A percentile compares a stretch with the other conserved stretches of the same genome.
phyloP scores from a whole-genome alignment of 2,113 vertebrate species.

The Antennarius striatus region DNA sequence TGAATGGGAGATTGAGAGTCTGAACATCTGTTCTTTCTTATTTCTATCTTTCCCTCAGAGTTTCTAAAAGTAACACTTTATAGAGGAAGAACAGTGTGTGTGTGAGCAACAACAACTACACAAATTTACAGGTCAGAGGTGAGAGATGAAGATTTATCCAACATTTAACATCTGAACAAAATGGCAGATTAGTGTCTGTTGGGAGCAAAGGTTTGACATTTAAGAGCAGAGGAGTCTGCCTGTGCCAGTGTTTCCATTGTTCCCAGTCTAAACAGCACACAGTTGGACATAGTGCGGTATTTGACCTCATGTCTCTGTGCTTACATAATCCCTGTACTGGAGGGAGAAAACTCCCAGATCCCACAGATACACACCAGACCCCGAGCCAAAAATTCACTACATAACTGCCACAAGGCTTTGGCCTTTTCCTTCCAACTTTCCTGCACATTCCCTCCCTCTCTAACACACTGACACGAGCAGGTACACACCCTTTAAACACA shows the following conservation, averaged over 20 bases:
- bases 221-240: conserved; percentile 14
- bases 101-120: too few relatives aligned
- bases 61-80: conserved; percentile 21
- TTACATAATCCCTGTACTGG: conserved; percentile 59
- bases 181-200: conserved; percentile 8
- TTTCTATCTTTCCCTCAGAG: neutral
- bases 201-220: conserved; percentile 7
- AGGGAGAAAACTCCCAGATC: conserved; percentile 56
- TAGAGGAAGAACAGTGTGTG: neutral
- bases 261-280: conserved; percentile 42
- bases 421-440: conserved; percentile 46
- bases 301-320: conserved; percentile 46
- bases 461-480: conserved; percentile 20
- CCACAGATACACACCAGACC: conserved; percentile 21
- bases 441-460: conserved; percentile 24
- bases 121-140: neutral
- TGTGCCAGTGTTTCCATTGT: conserved; percentile 49
- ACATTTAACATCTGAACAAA: neutral
- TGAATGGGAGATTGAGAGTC: neutral
- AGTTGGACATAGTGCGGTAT: conserved; percentile 23
- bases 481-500: conserved; percentile 30
- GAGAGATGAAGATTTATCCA: too few relatives aligned
- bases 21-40: conserved; percentile 6
- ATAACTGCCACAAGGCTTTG: conserved; percentile 38
- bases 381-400: conserved; percentile 38